A percentile compares a stretch with the other conserved stretches of the same genome.
Conservation (phyloP, 2,888 invertebrate species). For the Candidula unifasciata region DNA sequence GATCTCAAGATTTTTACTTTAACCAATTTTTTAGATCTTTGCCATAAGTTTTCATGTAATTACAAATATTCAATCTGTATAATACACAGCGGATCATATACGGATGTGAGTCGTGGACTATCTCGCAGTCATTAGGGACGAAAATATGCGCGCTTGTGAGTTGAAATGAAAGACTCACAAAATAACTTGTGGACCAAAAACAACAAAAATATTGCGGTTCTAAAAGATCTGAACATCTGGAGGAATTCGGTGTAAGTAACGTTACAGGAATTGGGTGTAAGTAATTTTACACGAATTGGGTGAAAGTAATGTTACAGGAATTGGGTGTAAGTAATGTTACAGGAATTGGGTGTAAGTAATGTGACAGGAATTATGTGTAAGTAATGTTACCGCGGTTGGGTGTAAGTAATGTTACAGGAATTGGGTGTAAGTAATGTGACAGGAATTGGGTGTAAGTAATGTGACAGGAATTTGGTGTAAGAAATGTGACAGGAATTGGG, state of each 20-base stretch:
- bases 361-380: not conserved
- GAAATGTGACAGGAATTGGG: not conserved
- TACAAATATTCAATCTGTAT: no score
- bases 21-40: no score
- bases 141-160: no score
- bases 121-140: no score
- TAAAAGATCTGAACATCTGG: no score
- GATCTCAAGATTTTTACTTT: no score
- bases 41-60: no score
- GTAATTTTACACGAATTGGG: not conserved
- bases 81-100: no score
- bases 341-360: not conserved
- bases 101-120: no score
- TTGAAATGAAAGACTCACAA: no score
- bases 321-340: not conserved
- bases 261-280: not conserved
- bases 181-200: no score
- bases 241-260: not conserved
- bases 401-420: not conserved
- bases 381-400: not conserved
- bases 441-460: not conserved
- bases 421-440: not conserved
- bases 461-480: not conserved
- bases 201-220: no score
- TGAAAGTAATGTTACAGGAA: not conserved